A percentile compares a stretch with the other conserved stretches of the same genome.
Evolutionary conservation across 92 coral and sea anemone species (phyloP).

Genomic region (Actinernus sp.): DNA sequence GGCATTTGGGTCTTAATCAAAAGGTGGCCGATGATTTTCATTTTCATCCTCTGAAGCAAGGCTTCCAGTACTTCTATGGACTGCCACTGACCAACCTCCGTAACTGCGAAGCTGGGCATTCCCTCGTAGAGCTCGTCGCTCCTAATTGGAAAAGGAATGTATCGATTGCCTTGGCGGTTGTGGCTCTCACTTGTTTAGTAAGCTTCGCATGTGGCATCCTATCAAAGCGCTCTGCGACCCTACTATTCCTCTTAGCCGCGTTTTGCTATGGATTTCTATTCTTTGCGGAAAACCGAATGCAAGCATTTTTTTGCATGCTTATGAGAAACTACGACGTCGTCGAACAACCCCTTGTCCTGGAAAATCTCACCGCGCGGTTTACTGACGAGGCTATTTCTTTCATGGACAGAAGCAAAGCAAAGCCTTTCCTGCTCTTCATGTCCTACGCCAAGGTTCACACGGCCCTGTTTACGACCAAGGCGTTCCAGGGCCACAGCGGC

Average conservation of each 20-base stretch:
- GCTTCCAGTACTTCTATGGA: slow-evolving; percentile 83
- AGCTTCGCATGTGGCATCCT: slow-evolving; percentile 8
- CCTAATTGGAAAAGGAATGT: slow-evolving; percentile 2
- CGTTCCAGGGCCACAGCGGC: slow-evolving; percentile 76
- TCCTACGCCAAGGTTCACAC: slow-evolving; percentile 86
- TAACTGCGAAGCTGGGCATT: slow-evolving; percentile 41
- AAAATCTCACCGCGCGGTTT: slow-evolving; percentile 83
- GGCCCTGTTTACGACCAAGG: slow-evolving; percentile 63
- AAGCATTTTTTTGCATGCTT: slow-evolving; percentile 33
- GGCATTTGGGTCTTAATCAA: slow-evolving; percentile 88
- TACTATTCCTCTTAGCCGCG: neutral
- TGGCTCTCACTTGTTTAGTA: slow-evolving; percentile 3
- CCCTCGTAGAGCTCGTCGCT: slow-evolving; percentile 22
- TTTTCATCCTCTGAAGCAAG: slow-evolving; percentile 75
- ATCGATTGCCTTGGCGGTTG: neutral
- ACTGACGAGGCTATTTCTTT: slow-evolving; percentile 79
- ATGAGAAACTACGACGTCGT: slow-evolving; percentile 78
- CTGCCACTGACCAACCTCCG: slow-evolving; percentile 72
- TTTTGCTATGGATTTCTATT: neutral
- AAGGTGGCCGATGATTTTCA: slow-evolving; percentile 51
- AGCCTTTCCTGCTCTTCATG: slow-evolving; percentile 80
- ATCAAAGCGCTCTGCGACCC: neutral
- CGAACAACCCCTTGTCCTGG: slow-evolving; percentile 77
- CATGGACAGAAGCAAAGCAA: slow-evolving; percentile 51
- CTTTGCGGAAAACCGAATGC: neutral